Evolutionary conservation across 2,888 invertebrate species (phyloP).

Genomic region (Dolichomitus sp.): DNA sequence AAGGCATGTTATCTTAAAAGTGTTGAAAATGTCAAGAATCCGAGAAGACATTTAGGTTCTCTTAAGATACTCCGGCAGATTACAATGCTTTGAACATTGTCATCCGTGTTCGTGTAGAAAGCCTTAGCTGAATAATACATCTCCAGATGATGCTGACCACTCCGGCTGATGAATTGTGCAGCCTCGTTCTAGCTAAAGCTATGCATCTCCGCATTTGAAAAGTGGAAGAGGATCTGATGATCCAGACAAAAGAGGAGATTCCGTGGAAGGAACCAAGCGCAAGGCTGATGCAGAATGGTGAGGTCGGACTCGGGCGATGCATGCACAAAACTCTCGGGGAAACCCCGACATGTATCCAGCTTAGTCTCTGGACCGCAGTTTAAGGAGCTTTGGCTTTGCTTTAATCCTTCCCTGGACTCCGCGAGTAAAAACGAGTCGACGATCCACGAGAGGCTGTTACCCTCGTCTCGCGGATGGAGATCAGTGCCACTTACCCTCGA

Average conservation of each 20-base stretch:
- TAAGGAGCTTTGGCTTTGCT: conserved; percentile 85
- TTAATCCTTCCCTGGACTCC: conserved; percentile 78
- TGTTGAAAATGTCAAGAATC: too few species aligned
- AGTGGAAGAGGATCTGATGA: conserved; percentile 75
- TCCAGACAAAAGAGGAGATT: conserved; percentile 83
- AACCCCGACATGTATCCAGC: conserved; percentile 85
- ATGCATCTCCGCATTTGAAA: conserved; percentile 45
- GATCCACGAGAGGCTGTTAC: conserved; percentile 54
- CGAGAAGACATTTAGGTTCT: too few species aligned
- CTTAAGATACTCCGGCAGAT: background rate
- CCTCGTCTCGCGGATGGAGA: conserved; percentile 61
- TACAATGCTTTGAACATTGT: background rate
- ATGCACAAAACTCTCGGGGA: conserved; percentile 64
- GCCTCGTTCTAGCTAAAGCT: background rate
- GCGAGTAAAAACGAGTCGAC: conserved; percentile 79
- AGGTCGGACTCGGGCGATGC: conserved; percentile 69
- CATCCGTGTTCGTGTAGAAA: too few species aligned
- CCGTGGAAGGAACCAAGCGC: conserved; percentile 57
- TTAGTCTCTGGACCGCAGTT: conserved; percentile 85
- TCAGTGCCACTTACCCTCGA: conserved; percentile 44
- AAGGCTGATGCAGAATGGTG: conserved; percentile 55
- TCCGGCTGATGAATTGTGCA: conserved; percentile 13
- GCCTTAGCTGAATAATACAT: too few species aligned
- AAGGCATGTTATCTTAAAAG: too few species aligned
- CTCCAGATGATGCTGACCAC: background rate